A percentile compares a stretch with the other conserved stretches of the same genome.
phyloP scores from a whole-genome alignment of 1,140 invertebrate species.

The Drosophila malerkotliana region DNA sequence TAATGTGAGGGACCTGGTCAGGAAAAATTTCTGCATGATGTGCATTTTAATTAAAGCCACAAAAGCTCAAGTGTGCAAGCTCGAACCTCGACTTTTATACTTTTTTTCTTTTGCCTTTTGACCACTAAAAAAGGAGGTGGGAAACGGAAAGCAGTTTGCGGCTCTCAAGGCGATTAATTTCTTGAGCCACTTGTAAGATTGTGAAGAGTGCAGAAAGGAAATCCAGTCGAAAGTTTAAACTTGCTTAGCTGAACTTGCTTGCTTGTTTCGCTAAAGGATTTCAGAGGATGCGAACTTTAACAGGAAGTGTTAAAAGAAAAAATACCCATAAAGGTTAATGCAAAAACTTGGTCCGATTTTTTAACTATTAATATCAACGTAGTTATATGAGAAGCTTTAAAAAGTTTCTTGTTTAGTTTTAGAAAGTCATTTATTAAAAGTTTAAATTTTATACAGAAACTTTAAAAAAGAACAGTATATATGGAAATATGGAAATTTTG shows the following conservation, averaged over 20 bases:
- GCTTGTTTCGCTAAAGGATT: neutral
- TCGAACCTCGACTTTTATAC: slow-evolving; percentile 22
- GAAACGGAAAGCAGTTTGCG: slow-evolving; percentile 46
- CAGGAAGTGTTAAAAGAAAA: slow-evolving; percentile 29
- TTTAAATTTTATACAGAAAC: too few species aligned
- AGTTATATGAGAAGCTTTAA: neutral
- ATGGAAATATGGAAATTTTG: too few species aligned
- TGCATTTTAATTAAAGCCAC: slow-evolving; percentile 74
- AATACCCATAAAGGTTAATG: slow-evolving; percentile 32
- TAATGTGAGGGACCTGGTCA: slow-evolving; percentile 30
- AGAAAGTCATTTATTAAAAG: too few species aligned
- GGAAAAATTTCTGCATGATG: slow-evolving; percentile 43
- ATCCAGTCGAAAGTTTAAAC: slow-evolving; percentile 35
- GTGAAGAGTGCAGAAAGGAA: slow-evolving; percentile 6
- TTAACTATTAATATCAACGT: neutral
- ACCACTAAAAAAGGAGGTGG: neutral
- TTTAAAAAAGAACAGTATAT: too few species aligned
- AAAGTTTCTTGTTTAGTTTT: too few species aligned
- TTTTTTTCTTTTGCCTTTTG: slow-evolving; percentile 23
- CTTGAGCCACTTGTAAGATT: slow-evolving; percentile 43
- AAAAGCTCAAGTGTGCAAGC: slow-evolving; percentile 43
- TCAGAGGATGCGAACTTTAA: neutral
- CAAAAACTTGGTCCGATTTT: slow-evolving; percentile 6
- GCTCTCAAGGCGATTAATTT: slow-evolving; percentile 52
- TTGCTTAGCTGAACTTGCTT: slow-evolving; percentile 31